Conservation (phyloP, 2,113 vertebrate genomes). For the Baryphthengus martii region DNA sequence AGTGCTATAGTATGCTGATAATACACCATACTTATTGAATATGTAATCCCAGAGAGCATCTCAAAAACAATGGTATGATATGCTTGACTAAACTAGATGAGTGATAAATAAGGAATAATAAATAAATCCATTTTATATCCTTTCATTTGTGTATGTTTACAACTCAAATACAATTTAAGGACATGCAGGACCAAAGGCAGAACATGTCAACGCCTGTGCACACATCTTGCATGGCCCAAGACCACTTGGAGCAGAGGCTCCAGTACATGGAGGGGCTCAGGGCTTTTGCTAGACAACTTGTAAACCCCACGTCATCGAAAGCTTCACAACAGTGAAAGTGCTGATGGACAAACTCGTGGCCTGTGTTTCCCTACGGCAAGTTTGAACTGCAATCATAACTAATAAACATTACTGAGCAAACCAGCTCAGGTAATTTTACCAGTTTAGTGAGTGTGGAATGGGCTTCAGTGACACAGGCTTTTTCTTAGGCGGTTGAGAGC, state of each 20-base stretch:
- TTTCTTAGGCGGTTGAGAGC: background rate
- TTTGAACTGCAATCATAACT: background rate
- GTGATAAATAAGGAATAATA: background rate
- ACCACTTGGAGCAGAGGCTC: background rate
- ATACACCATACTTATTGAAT: background rate
- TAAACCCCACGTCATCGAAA: accelerated
- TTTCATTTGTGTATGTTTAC: background rate
- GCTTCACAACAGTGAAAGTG: background rate
- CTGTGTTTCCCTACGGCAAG: background rate
- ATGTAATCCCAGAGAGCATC: conserved; percentile 42
- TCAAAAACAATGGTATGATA: background rate
- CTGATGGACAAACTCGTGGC: background rate
- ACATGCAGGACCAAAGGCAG: background rate
- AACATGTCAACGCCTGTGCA: background rate
- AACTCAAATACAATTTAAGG: background rate
- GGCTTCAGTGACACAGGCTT: background rate
- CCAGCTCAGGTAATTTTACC: background rate
- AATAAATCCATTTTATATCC: background rate
- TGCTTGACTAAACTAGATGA: background rate
- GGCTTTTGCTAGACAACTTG: background rate
- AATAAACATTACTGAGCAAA: background rate
- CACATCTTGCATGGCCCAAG: background rate
- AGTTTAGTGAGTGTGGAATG: accelerated
- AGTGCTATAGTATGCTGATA: background rate
- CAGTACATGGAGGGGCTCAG: background rate